Base-by-base conservation (phyloP, 2,888 invertebrate species). In the Flabesymbios commensalis region DNA sequence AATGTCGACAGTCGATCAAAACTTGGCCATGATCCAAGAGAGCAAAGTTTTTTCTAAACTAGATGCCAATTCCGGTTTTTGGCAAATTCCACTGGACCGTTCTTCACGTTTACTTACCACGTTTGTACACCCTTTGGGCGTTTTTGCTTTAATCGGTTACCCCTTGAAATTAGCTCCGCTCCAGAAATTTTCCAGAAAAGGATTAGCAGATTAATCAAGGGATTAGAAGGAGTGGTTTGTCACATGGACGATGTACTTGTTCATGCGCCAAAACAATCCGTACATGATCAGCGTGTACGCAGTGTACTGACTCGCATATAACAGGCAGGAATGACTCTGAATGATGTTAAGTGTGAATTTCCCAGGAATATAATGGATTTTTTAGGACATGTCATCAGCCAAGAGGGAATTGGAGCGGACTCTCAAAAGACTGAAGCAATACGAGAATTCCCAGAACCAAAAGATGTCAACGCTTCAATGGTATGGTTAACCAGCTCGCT, bases 231-330 rank as follows among this genome's bases (percentile, higher is more conserved):
- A 2, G 63, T 59, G 4, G 43, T 69, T 2, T 65, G 64, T 45
- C 62, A 67, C 57, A 68, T 65, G 57, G 65, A 71, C 43, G 69
- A 69, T 45, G 58, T 68, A 24, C 54, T 70, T 5, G 47, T 72
- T 17, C 54, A 54, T 24, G 66, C 60, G 0, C 22, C 19, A 2
- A 51, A 41, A 33, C 45, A 60, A 49, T 19, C 36, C 17, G 61
- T 55, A 19, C 70, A 68, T 49, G 64, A 70, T 49, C n/a, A 48
- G 41, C 28, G 53, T 5, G n/a, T 64, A 14, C 24, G 51, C 2
- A 39, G n/a, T 10, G 68, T 66, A 0, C 51, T 61, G 1, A 7
- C 57, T 17, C 36, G 48, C 3, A 24, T 66, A 2, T 24, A 64
- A 51, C 51, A 52, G 14, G 56, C 63, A n/a, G 63, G 65, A 1